phyloP scores from a whole-genome alignment of 2,797 vertebrate species.

The Siniperca scherzeri region DNA sequence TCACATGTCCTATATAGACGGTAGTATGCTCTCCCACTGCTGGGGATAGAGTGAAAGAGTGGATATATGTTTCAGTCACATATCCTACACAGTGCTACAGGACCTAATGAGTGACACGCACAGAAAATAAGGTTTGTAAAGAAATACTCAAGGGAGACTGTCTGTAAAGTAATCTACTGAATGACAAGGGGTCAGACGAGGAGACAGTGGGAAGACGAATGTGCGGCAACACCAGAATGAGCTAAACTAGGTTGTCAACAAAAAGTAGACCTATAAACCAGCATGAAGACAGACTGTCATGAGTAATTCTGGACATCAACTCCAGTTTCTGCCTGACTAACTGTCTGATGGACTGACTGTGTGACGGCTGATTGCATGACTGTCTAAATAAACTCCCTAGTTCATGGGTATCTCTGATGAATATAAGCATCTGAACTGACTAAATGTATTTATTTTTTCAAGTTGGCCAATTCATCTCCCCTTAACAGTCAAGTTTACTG shows the following conservation, averaged over 20 bases:
- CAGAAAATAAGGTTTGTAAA: conserved; percentile 50
- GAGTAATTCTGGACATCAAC: conserved; percentile 5
- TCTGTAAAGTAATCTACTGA: conserved; percentile 56
- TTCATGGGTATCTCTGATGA: not conserved
- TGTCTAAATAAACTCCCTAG: not conserved
- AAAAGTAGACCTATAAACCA: conserved; percentile 11
- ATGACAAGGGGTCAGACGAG: conserved; percentile 34
- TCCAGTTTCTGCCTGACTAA: not conserved
- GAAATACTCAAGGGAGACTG: conserved; percentile 37
- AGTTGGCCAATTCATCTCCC: not conserved
- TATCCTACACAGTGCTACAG: conserved; percentile 12
- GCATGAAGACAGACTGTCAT: not conserved
- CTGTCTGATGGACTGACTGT: not conserved
- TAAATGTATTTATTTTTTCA: not conserved
- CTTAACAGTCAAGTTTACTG: not conserved
- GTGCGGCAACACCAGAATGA: conserved; percentile 31
- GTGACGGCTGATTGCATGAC: not conserved
- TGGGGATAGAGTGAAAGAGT: conserved; percentile 39
- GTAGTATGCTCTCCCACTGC: conserved; percentile 86
- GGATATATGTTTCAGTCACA: conserved; percentile 27
- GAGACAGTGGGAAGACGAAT: conserved; percentile 35
- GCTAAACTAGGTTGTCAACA: conserved; percentile 13
- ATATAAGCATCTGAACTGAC: not conserved
- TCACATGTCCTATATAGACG: conserved; percentile 78
- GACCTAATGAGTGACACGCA: conserved; percentile 38